Evolutionary conservation across 2,888 invertebrate species (phyloP).

Genomic region (Drosophila yooni): DNA sequence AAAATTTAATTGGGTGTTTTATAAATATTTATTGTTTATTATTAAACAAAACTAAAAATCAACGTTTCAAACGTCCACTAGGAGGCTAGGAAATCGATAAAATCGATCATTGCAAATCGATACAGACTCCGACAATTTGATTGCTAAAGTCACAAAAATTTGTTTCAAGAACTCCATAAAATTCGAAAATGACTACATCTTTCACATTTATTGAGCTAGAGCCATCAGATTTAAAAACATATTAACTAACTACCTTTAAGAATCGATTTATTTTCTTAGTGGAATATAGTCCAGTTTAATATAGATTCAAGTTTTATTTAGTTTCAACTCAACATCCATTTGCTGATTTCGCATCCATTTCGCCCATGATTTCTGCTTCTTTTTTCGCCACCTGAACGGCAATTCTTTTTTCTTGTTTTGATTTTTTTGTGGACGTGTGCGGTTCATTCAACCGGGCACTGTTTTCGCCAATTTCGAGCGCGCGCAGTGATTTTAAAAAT

Average conservation of each 20-base stretch:
- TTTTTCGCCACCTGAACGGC: constrained; percentile 32
- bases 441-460: constrained; percentile 53
- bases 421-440: background rate
- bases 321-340: background rate
- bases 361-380: background rate
- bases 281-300: background rate
- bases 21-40: no score
- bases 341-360: background rate
- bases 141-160: no score
- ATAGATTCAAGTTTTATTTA: background rate
- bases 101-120: no score
- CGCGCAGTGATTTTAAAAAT: constrained; percentile 53
- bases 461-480: constrained; percentile 30
- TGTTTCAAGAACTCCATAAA: no score
- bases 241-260: background rate
- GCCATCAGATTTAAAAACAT: no score
- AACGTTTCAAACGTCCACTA: no score
- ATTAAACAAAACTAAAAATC: no score
- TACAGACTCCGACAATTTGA: no score
- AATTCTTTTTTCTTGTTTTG: background rate
- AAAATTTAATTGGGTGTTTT: no score
- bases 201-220: no score
- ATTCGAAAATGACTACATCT: no score
- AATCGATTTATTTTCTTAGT: background rate
- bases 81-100: no score